Base-by-base conservation (phyloP, 2,113 vertebrate genomes). In the Eulacestoma nigropectus region DNA sequence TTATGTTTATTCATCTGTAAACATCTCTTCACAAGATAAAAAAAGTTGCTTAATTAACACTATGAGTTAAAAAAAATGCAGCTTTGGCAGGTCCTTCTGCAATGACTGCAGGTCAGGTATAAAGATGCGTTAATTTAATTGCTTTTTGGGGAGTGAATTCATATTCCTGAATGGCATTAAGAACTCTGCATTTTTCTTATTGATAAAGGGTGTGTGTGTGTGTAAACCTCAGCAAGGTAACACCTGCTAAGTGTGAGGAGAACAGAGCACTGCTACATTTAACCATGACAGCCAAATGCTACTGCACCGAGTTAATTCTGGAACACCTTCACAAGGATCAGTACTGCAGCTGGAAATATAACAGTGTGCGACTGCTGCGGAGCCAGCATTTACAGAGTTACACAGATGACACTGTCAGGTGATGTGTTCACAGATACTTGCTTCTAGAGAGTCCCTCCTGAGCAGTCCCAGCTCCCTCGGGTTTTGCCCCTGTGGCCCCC, bases 1-100 rank as follows among this genome's bases (percentile, higher is more conserved):
- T 97, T 97, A 95, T 16, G 77, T 82, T 93, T 95, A 97, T 92
- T 95, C 90, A 96, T 96, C 92, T 98, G 97, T 98, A 98, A 98
- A 98, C 97, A 94, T 93, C 82, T 94, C 81, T 96, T 91, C 93
- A 96, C 81, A 97, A 93, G 94, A 93, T 95, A 95, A 96, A 97
- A 97, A 90, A 95, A 91, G 93, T 96, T 92, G 93, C 84, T 96
- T 80, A 59, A 32, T 94, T 97, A 97, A 97, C 91, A 96, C 94
- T 96, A 93, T 69, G 86, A 60, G 20, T 95, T 69, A 89, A 83
- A 93, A 88, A 80, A 74, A 70, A 35, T 65, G 91, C 87, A 94
- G 96, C 88, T 95, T 95, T 89, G 83, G 93, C 93, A 95, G 96
- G 77, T 77, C 80, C 84, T 93, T 84, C 64, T 97, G 73, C 67